Conservation (phyloP, 2,113 vertebrate species). For the Prietella phreatophila region DNA sequence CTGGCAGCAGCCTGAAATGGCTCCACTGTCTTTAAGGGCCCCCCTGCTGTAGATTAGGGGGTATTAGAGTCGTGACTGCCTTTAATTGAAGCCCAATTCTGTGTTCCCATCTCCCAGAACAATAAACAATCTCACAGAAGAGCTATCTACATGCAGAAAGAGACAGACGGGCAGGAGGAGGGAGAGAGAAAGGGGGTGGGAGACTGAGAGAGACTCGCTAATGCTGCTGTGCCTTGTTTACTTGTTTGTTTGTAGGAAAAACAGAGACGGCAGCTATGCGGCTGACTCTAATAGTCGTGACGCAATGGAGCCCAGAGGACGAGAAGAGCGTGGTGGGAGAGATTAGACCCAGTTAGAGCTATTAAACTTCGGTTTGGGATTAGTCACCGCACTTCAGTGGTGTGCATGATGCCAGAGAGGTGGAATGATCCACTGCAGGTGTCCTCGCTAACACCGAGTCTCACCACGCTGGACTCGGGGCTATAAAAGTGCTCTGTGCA, state of each 20-base stretch:
- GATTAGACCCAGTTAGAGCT: constrained; percentile 47
- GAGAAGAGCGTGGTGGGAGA: constrained; percentile 31
- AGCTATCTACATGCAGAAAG: constrained; percentile 35
- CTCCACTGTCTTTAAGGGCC: constrained; percentile 50
- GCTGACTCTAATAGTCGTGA: constrained; percentile 41
- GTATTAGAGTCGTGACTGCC: constrained; percentile 55
- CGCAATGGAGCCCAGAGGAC: constrained; percentile 35
- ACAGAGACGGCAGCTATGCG: constrained; percentile 49
- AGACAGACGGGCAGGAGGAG: neutral
- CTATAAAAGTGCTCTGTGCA: constrained; percentile 21
- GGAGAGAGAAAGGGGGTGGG: neutral
- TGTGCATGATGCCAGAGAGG: constrained; percentile 22
- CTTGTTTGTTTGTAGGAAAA: constrained; percentile 52
- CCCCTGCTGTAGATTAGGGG: constrained; percentile 59
- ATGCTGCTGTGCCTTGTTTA: constrained; percentile 38
- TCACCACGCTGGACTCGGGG: neutral
- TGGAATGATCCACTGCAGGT: constrained; percentile 52
- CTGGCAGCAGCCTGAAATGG: constrained; percentile 47
- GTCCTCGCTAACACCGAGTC: constrained; percentile 26
- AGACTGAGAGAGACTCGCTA: neutral
- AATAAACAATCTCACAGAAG: constrained; percentile 56
- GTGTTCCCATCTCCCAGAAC: constrained; percentile 56
- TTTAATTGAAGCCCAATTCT: constrained; percentile 57
- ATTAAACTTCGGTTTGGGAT: constrained; percentile 16
- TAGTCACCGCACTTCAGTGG: constrained; percentile 27